Evolutionary conservation across 2,113 vertebrate species (phyloP).

Genomic region (Cyprinodon variegatus): DNA sequence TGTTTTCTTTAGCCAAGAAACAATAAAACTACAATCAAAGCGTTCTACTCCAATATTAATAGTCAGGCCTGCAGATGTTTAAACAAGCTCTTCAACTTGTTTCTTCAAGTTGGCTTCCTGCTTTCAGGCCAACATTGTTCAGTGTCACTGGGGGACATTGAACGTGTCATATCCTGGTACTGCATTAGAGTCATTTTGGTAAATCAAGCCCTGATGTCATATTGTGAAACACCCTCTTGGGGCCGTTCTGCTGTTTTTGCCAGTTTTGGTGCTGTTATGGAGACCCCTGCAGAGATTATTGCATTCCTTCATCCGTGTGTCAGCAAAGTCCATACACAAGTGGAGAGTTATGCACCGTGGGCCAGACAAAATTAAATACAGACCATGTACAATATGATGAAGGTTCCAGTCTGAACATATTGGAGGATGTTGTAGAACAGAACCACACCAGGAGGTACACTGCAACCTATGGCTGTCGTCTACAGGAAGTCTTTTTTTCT

Average conservation of each 20-base stretch:
- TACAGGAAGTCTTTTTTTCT: not conserved
- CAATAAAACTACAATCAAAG: slow-evolving; percentile 30
- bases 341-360: slow-evolving; percentile 27
- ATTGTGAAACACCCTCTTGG: slow-evolving; percentile 44
- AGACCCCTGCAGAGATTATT: slow-evolving; percentile 56
- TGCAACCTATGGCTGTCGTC: not conserved
- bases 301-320: slow-evolving; percentile 57
- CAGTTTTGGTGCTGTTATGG: slow-evolving; percentile 32
- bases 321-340: slow-evolving; percentile 38
- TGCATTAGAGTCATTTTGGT: slow-evolving; percentile 39
- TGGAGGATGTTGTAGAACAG: slow-evolving; percentile 53
- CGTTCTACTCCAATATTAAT: not conserved
- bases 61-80: not conserved
- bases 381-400: slow-evolving; percentile 33
- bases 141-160: slow-evolving; percentile 16
- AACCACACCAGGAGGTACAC: slow-evolving; percentile 16
- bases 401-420: slow-evolving; percentile 6
- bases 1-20: slow-evolving; percentile 34
- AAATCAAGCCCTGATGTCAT: slow-evolving; percentile 9
- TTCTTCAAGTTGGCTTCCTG: not conserved
- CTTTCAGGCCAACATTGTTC: not conserved
- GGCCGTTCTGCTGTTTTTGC: slow-evolving; percentile 21
- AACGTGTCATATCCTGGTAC: slow-evolving; percentile 47
- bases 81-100: not conserved
- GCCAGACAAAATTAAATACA: slow-evolving; percentile 46